Conservation (phyloP, 2,113 vertebrate genomes). For the Neomonachus schauinslandi region DNA sequence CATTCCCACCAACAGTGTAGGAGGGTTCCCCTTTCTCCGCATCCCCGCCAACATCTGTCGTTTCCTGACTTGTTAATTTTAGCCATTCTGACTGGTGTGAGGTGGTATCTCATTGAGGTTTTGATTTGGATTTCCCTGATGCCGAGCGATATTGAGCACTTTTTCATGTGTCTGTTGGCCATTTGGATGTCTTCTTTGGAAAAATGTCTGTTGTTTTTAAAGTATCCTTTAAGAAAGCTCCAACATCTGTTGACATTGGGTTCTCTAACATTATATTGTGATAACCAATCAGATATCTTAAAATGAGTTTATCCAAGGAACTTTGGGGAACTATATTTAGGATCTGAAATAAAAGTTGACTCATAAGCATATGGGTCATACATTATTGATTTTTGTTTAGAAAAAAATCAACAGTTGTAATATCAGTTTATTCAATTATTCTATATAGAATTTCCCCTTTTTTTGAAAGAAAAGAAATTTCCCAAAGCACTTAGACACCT, state of each 20-base stretch:
- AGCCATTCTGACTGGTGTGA: no score
- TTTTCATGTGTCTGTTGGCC: no score
- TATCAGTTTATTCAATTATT: conserved; percentile 42
- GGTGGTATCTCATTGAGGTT: no score
- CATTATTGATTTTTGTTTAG: conserved; percentile 48
- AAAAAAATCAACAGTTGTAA: conserved; percentile 30
- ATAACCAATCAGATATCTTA: neutral
- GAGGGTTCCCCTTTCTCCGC: no score
- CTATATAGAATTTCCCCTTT: neutral
- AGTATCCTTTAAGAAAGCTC: conserved; percentile 34
- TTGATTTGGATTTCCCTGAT: no score
- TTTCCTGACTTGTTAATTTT: no score
- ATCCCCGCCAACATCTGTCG: no score
- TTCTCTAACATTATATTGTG: neutral
- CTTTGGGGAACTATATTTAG: neutral
- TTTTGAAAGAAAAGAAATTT: conserved; percentile 19
- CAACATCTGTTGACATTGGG: neutral
- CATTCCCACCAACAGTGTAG: no score
- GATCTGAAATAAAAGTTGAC: conserved; percentile 51
- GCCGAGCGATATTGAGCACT: no score
- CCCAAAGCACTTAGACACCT: neutral
- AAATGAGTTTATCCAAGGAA: neutral
- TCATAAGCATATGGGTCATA: neutral
- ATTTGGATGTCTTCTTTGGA: no score
- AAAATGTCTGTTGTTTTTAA: conserved; percentile 51